Evolutionary conservation across 2,888 invertebrate species (phyloP).

Genomic region (Rhingia campestris): DNA sequence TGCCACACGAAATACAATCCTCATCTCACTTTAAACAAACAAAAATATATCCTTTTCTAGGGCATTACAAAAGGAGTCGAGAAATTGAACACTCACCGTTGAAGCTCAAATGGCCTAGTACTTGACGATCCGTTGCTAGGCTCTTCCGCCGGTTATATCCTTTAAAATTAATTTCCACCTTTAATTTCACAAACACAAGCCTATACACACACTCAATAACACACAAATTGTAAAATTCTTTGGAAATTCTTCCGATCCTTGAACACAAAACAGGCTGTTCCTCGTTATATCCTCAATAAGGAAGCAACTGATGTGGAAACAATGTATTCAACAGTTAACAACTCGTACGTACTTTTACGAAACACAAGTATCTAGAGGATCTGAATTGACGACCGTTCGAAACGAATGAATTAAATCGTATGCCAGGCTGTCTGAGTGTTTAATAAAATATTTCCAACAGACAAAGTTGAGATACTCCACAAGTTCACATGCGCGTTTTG

Average conservation of each 20-base stretch:
- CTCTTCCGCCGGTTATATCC: constrained; percentile 28
- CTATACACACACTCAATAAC: background rate
- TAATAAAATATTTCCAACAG: constrained; percentile 27
- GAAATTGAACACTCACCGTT: constrained; percentile 30
- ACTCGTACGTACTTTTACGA: constrained; percentile 23
- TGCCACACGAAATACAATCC: background rate
- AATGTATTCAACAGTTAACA: constrained; percentile 1
- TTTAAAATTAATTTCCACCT: constrained; percentile 34
- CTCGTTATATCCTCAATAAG: background rate
- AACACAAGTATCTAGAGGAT: constrained; percentile 15
- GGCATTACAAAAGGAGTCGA: background rate
- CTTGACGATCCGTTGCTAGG: constrained; percentile 15
- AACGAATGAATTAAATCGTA: constrained; percentile 45
- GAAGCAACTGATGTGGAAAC: constrained; percentile 1
- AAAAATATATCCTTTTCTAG: background rate
- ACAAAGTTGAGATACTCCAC: constrained; percentile 14
- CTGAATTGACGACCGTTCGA: constrained; percentile 33
- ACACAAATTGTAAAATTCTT: constrained; percentile 9
- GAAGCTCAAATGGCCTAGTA: background rate
- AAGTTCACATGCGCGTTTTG: constrained; percentile 50
- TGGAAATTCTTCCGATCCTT: background rate
- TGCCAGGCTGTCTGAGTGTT: constrained; percentile 37
- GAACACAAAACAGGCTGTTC: too few species aligned
- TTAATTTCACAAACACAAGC: background rate
- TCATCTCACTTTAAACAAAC: background rate